Evolutionary conservation across 37 sponge, comb jelly and placozoan species (phyloP), one percentile per base, ranked within the genome.

Genomic region (Chondrilla cf. caribensis): DNA sequence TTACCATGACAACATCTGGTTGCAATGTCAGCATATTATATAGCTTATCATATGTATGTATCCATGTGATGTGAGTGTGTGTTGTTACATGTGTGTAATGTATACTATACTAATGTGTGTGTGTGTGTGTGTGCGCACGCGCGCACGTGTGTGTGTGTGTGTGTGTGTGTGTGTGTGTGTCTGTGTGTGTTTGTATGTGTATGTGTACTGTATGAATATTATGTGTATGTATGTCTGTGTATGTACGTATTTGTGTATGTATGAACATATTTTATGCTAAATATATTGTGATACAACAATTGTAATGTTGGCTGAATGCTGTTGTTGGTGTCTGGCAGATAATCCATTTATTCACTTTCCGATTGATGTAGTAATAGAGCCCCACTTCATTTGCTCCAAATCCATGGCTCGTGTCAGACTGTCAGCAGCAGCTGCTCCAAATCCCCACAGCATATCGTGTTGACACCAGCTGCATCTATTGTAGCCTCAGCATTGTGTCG

Each of bases 131-230:
- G 68, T 67, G 68, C 29, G 68, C 29, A 32, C 29, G 68, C 35
- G 33, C 29, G 33, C 35, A 33, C 35, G 33, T 67, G 68, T 67
- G 68, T 67, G 35, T 67, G 68, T 67, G 68, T 67, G 68, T 67
- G 68, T 67, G 68, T 67, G 68, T 67, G 68, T 67, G 35, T 67
- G 68, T 67, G 68, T 67, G 68, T 67, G 68, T 67, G 68, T 67
- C 17, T 67, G 68, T 67, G 68, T 67, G 68, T 67, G 68, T 28
- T 18, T 28, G 68, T 67, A 32, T 29, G 31, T 67, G 33, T 67
- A 33, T 28, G 68, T 67, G 31, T 29, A 6, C 15, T 22, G 64
- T 62, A 22, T 62, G 64, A 19, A 26, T 62, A 22, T 28, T 67
- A 32, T 67, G 68, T 67, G 68, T 25, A 32, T 67, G 68, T 25